Evolutionary conservation across 2,113 vertebrate genomes (phyloP).

Genomic region (Grammomys dolichurus): DNA sequence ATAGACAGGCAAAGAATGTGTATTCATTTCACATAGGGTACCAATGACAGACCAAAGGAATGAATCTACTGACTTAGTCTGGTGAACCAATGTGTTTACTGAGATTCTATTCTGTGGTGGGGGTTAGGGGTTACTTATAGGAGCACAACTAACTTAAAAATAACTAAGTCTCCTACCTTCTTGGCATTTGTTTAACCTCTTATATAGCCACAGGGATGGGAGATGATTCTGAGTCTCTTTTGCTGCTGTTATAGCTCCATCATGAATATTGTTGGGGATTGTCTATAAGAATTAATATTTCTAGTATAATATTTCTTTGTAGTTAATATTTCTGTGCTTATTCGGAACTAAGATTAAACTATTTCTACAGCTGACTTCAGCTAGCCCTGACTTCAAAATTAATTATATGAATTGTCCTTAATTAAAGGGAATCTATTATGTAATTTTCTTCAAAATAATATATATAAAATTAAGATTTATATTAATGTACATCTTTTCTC

Average conservation of each 20-base stretch:
- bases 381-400: neutral
- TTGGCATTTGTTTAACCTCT: neutral
- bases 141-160: neutral
- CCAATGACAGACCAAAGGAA: neutral
- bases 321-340: neutral
- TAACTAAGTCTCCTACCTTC: neutral
- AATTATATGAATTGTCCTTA: neutral
- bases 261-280: neutral
- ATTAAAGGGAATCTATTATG: neutral
- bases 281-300: neutral
- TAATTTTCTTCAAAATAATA: neutral
- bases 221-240: neutral
- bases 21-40: neutral
- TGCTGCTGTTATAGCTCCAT: neutral
- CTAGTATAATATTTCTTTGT: neutral
- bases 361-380: neutral
- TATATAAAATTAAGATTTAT: neutral
- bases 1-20: neutral
- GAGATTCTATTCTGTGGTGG: too few relatives aligned
- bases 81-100: neutral
- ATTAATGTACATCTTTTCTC: neutral
- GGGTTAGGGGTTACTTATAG: neutral
- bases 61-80: too few relatives aligned
- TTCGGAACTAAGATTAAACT: neutral
- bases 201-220: neutral